phyloP scores from a whole-genome alignment of 2,888 invertebrate genomes.

The Seladonia tumulorum region DNA sequence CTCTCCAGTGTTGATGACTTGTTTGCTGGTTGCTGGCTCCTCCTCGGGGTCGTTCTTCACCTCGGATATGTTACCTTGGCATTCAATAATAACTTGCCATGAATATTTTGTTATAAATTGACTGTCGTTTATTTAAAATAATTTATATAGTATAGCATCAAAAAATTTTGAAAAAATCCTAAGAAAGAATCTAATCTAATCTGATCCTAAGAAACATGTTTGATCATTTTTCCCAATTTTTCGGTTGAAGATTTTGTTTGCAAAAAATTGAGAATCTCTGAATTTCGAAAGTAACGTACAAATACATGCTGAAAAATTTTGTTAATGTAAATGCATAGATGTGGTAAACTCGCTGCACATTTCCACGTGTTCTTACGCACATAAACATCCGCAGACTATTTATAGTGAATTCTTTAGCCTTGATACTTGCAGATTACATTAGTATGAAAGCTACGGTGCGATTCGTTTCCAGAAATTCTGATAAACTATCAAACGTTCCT shows the following conservation, averaged over 20 bases:
- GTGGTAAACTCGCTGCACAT: neutral
- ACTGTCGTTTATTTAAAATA: neutral
- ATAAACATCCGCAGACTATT: slow-evolving; percentile 6
- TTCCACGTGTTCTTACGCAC: neutral
- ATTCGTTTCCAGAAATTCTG: neutral
- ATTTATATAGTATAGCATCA: neutral
- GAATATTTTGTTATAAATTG: neutral
- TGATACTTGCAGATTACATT: slow-evolving; percentile 1
- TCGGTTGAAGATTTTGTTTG: neutral
- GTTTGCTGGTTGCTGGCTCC: slow-evolving; percentile 78
- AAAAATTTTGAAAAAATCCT: neutral
- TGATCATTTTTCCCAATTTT: neutral
- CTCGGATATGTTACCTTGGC: slow-evolving; percentile 84
- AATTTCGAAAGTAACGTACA: neutral
- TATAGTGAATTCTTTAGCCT: neutral
- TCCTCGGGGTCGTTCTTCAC: slow-evolving; percentile 85
- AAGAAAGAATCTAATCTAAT: too few relatives aligned
- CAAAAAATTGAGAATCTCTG: neutral
- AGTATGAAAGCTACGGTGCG: neutral
- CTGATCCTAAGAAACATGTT: neutral
- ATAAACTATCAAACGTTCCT: neutral
- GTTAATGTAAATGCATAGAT: neutral
- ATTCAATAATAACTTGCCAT: neutral
- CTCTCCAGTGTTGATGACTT: slow-evolving; percentile 73
- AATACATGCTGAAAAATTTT: neutral